A percentile compares a stretch with the other conserved stretches of the same genome.
Conservation (phyloP, 2,113 vertebrate species). For the Pteronura brasiliensis region DNA sequence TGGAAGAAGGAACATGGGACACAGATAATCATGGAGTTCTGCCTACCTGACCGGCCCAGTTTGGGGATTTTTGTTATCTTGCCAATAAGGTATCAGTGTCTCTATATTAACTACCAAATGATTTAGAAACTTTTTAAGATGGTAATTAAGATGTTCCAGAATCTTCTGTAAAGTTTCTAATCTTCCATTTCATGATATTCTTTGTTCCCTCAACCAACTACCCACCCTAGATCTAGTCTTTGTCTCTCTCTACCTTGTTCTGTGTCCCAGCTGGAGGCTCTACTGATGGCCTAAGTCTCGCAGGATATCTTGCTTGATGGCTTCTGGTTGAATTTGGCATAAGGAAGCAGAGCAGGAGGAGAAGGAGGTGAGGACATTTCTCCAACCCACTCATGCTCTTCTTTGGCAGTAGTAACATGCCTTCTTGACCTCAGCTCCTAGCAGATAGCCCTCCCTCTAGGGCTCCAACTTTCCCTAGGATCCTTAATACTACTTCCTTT, state of each 20-base stretch:
- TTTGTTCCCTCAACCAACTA: not conserved
- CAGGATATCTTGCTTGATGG: not conserved
- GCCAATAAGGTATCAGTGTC: not conserved
- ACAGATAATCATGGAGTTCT: not conserved
- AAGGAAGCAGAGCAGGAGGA: not conserved
- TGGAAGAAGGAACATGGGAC: not conserved
- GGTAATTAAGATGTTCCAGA: not conserved
- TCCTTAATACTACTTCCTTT: not conserved
- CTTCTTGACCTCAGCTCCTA: not conserved
- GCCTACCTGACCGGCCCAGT: not conserved
- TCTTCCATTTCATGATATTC: not conserved
- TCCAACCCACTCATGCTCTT: not conserved
- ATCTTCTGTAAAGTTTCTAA: not conserved
- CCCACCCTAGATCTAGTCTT: not conserved
- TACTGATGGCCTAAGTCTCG: not conserved
- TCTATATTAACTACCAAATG: not conserved
- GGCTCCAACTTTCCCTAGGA: not conserved
- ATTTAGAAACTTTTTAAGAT: not conserved
- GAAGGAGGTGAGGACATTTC: not conserved
- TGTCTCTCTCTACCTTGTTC: not conserved
- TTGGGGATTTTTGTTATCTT: not conserved
- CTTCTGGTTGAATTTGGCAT: not conserved
- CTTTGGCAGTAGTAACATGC: not conserved
- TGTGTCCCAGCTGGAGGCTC: not conserved
- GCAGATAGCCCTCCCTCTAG: not conserved